Conservation (phyloP, 2,797 vertebrate genomes). For the Gymnocypris eckloni region DNA sequence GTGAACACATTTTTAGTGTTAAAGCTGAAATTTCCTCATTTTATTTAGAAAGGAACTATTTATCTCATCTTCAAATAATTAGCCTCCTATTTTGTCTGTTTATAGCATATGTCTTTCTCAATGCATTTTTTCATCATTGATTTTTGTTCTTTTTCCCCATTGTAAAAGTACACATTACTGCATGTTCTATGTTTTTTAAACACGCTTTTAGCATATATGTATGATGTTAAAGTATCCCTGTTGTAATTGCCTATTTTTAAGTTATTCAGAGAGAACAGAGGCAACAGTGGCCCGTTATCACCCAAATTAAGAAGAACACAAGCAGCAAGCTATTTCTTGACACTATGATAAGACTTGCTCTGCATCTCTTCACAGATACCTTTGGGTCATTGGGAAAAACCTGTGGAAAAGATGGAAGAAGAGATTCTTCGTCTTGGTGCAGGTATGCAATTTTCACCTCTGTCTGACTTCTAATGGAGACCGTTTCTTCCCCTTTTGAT, state of each 20-base stretch:
- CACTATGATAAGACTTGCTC: conserved; percentile 35
- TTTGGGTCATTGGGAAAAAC: conserved; percentile 97
- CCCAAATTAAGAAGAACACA: conserved; percentile 33
- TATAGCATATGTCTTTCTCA: neutral
- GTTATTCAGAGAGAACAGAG: neutral
- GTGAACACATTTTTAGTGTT: neutral
- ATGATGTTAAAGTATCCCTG: neutral
- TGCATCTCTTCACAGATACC: conserved; percentile 81
- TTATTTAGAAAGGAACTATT: neutral
- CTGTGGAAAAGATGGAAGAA: conserved; percentile 99
- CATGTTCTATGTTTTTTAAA: neutral
- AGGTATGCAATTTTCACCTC: conserved; percentile 80
- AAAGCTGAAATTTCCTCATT: neutral
- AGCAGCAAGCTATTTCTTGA: conserved; percentile 26
- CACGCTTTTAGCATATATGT: neutral
- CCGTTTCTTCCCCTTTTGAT: neutral
- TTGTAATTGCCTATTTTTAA: neutral
- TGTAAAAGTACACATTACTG: neutral
- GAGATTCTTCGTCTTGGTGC: conserved; percentile 96
- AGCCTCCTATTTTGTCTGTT: neutral
- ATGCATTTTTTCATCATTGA: neutral
- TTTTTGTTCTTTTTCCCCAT: neutral
- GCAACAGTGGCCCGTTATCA: conserved; percentile 19
- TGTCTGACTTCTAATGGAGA: conserved; percentile 13
- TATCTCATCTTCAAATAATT: neutral